Percentiles rank a stretch among this genome's conserved stretches.
These are phyloP conservation scores for Oscheius sp. DNA, from an alignment of 2,888 invertebrate genomes.

Conservation along the genomic window DNA sequence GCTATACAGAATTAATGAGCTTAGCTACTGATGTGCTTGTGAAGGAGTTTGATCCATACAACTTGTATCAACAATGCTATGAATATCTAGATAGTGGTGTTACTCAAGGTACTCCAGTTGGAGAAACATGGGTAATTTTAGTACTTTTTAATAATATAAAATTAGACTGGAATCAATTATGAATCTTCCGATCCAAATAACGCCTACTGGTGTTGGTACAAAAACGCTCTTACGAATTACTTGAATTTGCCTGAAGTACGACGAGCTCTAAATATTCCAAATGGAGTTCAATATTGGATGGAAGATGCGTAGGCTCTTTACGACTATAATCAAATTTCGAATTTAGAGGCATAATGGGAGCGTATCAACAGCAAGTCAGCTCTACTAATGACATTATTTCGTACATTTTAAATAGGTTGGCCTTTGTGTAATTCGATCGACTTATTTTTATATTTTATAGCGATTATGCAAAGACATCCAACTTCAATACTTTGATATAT, in stretches of 20 bases:
- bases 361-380: conserved; percentile 41
- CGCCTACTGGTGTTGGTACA: conserved; percentile 61
- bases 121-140: conserved; percentile 43
- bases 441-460: neutral
- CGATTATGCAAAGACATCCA: neutral
- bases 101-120: conserved; percentile 35
- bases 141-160: neutral
- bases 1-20: conserved; percentile 28
- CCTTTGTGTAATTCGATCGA: neutral
- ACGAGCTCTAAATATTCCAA: conserved; percentile 60
- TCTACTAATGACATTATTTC: conserved; percentile 31
- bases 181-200: conserved; percentile 53
- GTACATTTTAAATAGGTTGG: conserved; percentile 34
- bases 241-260: conserved; percentile 56
- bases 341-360: conserved; percentile 42
- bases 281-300: conserved; percentile 31
- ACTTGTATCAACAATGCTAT: conserved; percentile 49
- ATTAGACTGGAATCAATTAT: conserved; percentile 53
- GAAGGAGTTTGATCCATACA: conserved; percentile 45
- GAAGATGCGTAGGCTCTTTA: conserved; percentile 32
- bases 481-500: conserved; percentile 42
- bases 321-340: neutral
- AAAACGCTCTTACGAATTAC: conserved; percentile 52
- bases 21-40: conserved; percentile 30
- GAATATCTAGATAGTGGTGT: conserved; percentile 28